A percentile compares a stretch with the other conserved stretches of the same genome.
These are phyloP conservation scores for Tipula confusa DNA, from an alignment of 2,888 invertebrate species.

Conservation along the genomic window DNA sequence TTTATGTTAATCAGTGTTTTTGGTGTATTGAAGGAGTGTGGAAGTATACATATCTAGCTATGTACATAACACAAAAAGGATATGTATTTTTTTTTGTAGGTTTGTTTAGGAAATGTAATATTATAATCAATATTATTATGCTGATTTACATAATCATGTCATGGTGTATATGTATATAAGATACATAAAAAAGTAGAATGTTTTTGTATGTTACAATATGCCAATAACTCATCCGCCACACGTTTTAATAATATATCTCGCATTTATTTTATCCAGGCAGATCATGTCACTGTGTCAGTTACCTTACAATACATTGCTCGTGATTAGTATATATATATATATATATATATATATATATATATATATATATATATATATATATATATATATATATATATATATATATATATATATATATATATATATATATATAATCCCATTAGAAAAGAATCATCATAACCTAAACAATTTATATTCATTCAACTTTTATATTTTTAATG, in stretches of 20 bases:
- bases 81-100: slow-evolving; percentile 4
- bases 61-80: not conserved
- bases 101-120: slow-evolving; percentile 15
- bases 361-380: too few species aligned
- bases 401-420: not conserved
- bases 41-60: not conserved
- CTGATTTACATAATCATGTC: slow-evolving; percentile 7
- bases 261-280: too few species aligned
- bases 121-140: slow-evolving; percentile 13
- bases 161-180: not conserved
- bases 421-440: not conserved
- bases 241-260: not conserved
- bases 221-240: not conserved
- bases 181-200: not conserved
- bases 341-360: too few species aligned
- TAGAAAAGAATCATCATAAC: not conserved
- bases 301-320: not conserved
- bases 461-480: slow-evolving; percentile 12
- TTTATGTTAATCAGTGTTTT: slow-evolving; percentile 25
- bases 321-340: too few species aligned
- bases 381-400: not conserved
- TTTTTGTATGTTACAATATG: slow-evolving; percentile 5
- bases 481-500: not conserved
- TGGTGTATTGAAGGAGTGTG: not conserved
- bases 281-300: not conserved